Evolutionary conservation across 1,140 invertebrate genomes (phyloP).

Genomic region (Drosophila trapezifrons): DNA sequence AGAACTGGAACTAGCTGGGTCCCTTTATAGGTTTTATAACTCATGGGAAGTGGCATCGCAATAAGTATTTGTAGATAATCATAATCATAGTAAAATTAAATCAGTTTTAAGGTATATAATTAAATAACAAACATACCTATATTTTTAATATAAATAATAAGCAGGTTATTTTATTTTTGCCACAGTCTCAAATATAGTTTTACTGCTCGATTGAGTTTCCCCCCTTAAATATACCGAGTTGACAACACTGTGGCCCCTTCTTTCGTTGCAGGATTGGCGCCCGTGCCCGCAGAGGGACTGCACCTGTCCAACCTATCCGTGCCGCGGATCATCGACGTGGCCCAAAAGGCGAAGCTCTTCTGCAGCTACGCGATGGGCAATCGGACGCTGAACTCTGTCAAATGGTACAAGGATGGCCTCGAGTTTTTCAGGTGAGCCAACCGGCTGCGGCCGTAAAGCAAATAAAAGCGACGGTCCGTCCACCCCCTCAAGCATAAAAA

Average conservation of each 20-base stretch:
- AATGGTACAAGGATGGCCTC: conserved; percentile 91
- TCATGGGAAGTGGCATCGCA: no score
- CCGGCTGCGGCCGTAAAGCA: conserved; percentile 58
- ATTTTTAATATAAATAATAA: not conserved
- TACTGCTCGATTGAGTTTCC: not conserved
- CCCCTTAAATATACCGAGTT: not conserved
- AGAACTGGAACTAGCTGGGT: not conserved
- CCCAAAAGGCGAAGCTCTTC: conserved; percentile 85
- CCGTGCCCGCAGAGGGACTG: conserved; percentile 64
- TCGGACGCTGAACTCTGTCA: conserved; percentile 90
- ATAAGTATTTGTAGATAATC: no score
- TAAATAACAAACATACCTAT: no score
- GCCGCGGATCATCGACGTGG: conserved; percentile 85
- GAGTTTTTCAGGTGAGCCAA: conserved; percentile 89
- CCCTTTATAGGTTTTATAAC: no score
- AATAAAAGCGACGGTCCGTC: conserved; percentile 51
- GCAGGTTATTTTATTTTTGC: not conserved
- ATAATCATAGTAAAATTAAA: not conserved
- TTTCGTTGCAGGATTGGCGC: conserved; percentile 61
- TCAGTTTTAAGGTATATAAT: fast-evolving
- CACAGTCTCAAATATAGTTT: no score
- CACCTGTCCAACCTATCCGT: conserved; percentile 82
- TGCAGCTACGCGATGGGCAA: conserved; percentile 87
- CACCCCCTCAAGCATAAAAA: conserved; percentile 57
- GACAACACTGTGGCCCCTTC: conserved; percentile 6